Percentiles rank a stretch among this genome's conserved stretches.
Evolutionary conservation across 2,888 invertebrate genomes (phyloP).

Genomic region (Drosophila vallismaia): DNA sequence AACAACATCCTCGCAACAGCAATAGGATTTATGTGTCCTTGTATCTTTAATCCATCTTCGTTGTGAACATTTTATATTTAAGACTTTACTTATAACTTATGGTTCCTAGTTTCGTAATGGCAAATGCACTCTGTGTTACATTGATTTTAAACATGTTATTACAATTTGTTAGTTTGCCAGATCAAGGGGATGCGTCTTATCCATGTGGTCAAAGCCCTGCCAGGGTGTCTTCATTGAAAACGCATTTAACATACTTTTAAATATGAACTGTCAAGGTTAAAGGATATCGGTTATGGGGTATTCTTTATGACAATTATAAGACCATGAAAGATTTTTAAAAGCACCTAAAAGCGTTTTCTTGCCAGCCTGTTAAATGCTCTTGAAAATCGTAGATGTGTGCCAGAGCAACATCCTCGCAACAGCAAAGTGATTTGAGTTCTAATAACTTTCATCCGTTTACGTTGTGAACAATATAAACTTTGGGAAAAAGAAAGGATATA

Average conservation of each 20-base stretch:
- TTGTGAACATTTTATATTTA: constrained; percentile 26
- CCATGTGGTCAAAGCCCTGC: constrained; percentile 47
- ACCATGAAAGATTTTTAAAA: background rate
- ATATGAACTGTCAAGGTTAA: background rate
- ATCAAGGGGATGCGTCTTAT: constrained; percentile 62
- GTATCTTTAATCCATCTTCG: constrained; percentile 40
- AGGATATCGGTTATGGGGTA: too few relatives aligned
- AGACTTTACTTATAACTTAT: constrained; percentile 30
- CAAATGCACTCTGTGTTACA: constrained; percentile 74
- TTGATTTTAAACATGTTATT: constrained; percentile 54
- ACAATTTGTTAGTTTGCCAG: constrained; percentile 73
- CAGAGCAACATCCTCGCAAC: constrained; percentile 50
- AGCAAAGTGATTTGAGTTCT: constrained; percentile 53
- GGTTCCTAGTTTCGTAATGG: constrained; percentile 1
- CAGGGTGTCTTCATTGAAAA: constrained; percentile 57
- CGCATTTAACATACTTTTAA: background rate
- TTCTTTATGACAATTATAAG: background rate
- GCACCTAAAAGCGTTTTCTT: constrained; percentile 73
- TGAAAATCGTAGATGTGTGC: constrained; percentile 72
- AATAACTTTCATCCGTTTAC: constrained; percentile 37
- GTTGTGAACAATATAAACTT: constrained; percentile 3
- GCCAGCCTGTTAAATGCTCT: constrained; percentile 50
- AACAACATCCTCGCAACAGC: constrained; percentile 57
- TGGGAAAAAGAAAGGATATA: background rate
- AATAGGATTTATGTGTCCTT: constrained; percentile 51